Evolutionary conservation across 2,113 vertebrate genomes (phyloP).

Genomic region (Hucho hucho): DNA sequence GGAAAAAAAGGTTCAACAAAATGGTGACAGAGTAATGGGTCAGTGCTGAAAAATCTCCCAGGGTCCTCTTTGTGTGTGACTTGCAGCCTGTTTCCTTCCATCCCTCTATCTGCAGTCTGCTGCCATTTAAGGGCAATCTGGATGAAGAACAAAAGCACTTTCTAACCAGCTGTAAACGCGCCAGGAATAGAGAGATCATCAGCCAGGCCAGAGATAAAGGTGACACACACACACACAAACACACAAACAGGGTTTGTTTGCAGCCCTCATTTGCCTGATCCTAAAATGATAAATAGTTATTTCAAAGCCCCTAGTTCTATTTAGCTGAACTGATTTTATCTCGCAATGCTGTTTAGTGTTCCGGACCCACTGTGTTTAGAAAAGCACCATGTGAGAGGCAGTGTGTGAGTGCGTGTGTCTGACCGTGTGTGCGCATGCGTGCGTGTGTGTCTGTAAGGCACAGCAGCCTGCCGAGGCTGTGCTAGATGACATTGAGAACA

Average conservation of each 20-base stretch:
- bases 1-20: slow-evolving; percentile 27
- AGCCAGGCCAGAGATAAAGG: slow-evolving; percentile 8
- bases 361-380: slow-evolving; percentile 29
- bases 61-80: slow-evolving; percentile 27
- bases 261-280: not conserved
- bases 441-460: not conserved
- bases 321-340: not conserved
- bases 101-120: slow-evolving; percentile 29
- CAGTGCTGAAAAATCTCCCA: slow-evolving; percentile 32
- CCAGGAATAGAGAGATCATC: slow-evolving; percentile 39
- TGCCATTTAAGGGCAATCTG: slow-evolving; percentile 59
- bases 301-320: not conserved
- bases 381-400: slow-evolving; percentile 16
- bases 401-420: not conserved
- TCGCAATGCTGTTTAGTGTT: slow-evolving; percentile 16
- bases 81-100: slow-evolving; percentile 23
- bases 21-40: slow-evolving; percentile 44
- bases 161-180: slow-evolving; percentile 43
- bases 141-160: slow-evolving; percentile 47
- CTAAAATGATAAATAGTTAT: not conserved
- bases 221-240: not conserved
- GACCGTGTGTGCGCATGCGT: too few species aligned
- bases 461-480: slow-evolving; percentile 3
- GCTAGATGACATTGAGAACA: slow-evolving; percentile 48
- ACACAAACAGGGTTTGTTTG: not conserved